Base-by-base conservation (phyloP, 2,797 vertebrate species). In the Poecile montanus region DNA sequence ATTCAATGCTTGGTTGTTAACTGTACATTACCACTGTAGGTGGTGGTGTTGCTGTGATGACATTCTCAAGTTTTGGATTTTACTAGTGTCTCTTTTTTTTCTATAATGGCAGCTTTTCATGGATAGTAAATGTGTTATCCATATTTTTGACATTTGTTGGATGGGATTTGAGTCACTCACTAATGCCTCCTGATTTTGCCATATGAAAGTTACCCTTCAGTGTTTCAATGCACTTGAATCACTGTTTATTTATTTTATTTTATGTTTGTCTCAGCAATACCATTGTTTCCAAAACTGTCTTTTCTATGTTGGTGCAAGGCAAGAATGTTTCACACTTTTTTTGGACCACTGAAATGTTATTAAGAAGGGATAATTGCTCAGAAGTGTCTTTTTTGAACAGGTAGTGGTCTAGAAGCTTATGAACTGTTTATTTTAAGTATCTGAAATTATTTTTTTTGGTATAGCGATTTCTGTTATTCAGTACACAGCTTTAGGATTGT, bases 391-490 rank as follows among this genome's bases (percentile, higher is more conserved):
- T 70, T 75, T 73, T 71, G 63, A 79, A 48, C 56, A 82, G 45
- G 9, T 71, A 45, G 30, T 13, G 50, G 23, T 25, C 38, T 20
- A n/a, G 21, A 21, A 56, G 19, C 14, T 68, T 76, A 42, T 34
- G 3, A 82, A 34, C 36, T 58, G 10, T 54, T 68, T 76, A 25
- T 40, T 63, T 70, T 67, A 42, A 36, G 16, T 75, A 11, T 62
- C n/a, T 85, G 27, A 88, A 51, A 30, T 44, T 62, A 9, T 9
- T 74, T 10, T 74, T 66, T 38, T 58, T 63, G n/a, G 20, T 40
- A 2, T 57, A 26, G 27, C 6, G 1, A 11, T 61, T 78, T 76
- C 19, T 79, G 13, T 34, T 36, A 9, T 61, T 53, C 0, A 0
- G 2, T 42, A 58, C 7, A 32, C 13, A 40, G 2, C 29, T 94